phyloP scores from a whole-genome alignment of 2,797 vertebrate genomes.

The Melanotaenia boesemani region DNA sequence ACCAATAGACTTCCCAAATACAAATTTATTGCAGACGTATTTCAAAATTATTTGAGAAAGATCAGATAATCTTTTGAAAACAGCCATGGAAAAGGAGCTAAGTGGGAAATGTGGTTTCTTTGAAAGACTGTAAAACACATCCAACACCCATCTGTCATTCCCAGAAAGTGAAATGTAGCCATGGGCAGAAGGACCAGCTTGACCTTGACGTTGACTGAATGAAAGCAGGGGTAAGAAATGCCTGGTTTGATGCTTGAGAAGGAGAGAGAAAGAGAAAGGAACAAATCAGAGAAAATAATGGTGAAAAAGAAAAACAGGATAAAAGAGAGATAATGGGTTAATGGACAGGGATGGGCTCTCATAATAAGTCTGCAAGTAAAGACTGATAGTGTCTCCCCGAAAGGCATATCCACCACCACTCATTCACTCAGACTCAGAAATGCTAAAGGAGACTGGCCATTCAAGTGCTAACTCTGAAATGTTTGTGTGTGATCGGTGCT shows the following conservation, averaged over 20 bases:
- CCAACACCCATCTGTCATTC: conserved; percentile 54
- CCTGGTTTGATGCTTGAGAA: conserved; percentile 31
- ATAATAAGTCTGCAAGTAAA: conserved; percentile 54
- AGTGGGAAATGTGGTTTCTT: conserved; percentile 35
- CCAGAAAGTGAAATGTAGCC: conserved; percentile 52
- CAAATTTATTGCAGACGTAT: conserved; percentile 30
- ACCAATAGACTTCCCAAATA: neutral
- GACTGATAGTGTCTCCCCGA: conserved; percentile 56
- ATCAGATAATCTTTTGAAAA: conserved; percentile 30
- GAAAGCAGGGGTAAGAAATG: conserved; percentile 33
- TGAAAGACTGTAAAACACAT: conserved; percentile 31
- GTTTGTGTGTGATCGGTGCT: neutral
- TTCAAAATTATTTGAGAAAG: conserved; percentile 23
- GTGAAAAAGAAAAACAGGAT: conserved; percentile 20
- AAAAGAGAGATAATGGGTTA: conserved; percentile 51
- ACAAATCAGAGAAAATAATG: conserved; percentile 19
- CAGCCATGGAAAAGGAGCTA: conserved; percentile 21
- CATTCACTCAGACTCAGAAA: conserved; percentile 35
- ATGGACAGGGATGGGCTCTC: conserved; percentile 49
- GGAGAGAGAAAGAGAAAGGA: conserved; percentile 9
- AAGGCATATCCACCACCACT: conserved; percentile 51
- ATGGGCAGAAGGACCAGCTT: conserved; percentile 45
- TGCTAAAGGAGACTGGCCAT: conserved; percentile 22
- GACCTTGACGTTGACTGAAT: conserved; percentile 43
- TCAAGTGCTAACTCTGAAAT: conserved; percentile 21